A percentile compares a stretch with the other conserved stretches of the same genome.
These are phyloP conservation scores for Timandra comae DNA, from an alignment of 2,888 invertebrate species.

Conservation along the genomic window DNA sequence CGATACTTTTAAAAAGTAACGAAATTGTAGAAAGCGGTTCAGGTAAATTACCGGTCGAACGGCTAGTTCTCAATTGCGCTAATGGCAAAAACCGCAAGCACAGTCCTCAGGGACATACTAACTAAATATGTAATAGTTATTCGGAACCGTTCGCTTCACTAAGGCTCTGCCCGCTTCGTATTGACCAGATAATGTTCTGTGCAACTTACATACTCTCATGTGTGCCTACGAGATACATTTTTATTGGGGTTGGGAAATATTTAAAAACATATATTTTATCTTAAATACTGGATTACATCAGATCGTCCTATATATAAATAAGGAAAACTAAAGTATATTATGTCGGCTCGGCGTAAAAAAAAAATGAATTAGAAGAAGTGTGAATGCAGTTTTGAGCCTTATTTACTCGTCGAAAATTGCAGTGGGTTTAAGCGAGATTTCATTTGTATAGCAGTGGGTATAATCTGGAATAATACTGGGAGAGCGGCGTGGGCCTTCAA, in stretches of 20 bases:
- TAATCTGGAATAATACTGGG: slow-evolving; percentile 75
- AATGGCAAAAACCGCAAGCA: slow-evolving; percentile 70
- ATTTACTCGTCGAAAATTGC: slow-evolving; percentile 73
- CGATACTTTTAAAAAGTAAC: too few relatives aligned
- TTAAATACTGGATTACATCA: too few relatives aligned
- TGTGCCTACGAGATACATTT: too few relatives aligned
- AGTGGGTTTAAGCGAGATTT: slow-evolving; percentile 75
- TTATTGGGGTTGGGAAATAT: too few relatives aligned
- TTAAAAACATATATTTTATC: too few relatives aligned
- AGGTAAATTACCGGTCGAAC: slow-evolving; percentile 25
- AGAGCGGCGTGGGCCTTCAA: slow-evolving; percentile 69
- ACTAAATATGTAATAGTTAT: slow-evolving; percentile 70
- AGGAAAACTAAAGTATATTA: slow-evolving; percentile 48
- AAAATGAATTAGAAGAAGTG: slow-evolving; percentile 32
- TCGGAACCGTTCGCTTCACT: slow-evolving; percentile 49
- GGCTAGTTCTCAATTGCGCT: slow-evolving; percentile 61
- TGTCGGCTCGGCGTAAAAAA: too few relatives aligned
- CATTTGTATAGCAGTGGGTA: slow-evolving; percentile 73
- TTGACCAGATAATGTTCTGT: slow-evolving; percentile 48
- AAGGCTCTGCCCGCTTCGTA: slow-evolving; percentile 39
- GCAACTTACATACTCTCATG: slow-evolving; percentile 15
- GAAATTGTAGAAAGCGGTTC: slow-evolving; percentile 5
- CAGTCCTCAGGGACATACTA: slow-evolving; percentile 58
- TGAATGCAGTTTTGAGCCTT: slow-evolving; percentile 67
- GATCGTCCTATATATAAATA: slow-evolving; percentile 21